These are phyloP conservation scores for Callyntrura guangdongensis DNA, from an alignment of 2,888 invertebrate genomes.

Conservation along the genomic window DNA sequence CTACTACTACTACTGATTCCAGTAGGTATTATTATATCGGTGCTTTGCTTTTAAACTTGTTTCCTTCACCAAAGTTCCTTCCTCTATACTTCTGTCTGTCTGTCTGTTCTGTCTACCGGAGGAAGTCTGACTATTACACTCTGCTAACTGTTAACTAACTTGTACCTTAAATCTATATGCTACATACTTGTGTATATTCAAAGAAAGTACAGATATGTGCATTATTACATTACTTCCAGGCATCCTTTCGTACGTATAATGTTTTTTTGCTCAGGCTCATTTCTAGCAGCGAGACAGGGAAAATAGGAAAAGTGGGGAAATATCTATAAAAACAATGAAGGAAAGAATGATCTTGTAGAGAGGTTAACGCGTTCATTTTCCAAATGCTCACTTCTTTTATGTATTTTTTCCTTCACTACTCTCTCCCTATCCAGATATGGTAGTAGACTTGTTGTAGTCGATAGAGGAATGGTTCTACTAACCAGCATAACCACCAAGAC, in stretches of 20 bases:
- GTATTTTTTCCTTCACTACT: conserved; percentile 46
- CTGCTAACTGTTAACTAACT: conserved; percentile 30
- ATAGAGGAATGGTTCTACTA: neutral
- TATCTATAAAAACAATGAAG: conserved; percentile 81
- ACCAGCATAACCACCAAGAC: neutral
- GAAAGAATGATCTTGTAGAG: conserved; percentile 78
- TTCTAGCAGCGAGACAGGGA: conserved; percentile 29
- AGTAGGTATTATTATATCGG: conserved; percentile 21
- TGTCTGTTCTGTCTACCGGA: conserved; percentile 71
- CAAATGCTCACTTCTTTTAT: conserved; percentile 67
- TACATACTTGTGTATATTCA: neutral
- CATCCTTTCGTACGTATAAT: conserved; percentile 14
- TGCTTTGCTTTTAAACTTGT: conserved; percentile 76
- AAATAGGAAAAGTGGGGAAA: conserved; percentile 74
- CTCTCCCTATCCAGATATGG: conserved; percentile 12
- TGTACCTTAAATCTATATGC: neutral
- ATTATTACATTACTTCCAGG: conserved; percentile 31
- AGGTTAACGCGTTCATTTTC: conserved; percentile 80
- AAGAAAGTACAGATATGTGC: neutral
- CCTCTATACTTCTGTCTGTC: conserved; percentile 71
- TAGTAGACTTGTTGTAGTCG: neutral
- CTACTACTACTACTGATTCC: too few relatives aligned
- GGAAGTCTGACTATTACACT: conserved; percentile 66
- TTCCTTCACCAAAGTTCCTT: conserved; percentile 70
- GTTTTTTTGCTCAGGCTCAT: conserved; percentile 31